Conservation (phyloP, 1,140 invertebrate species). For the Maconellicoccus hirsutus region DNA sequence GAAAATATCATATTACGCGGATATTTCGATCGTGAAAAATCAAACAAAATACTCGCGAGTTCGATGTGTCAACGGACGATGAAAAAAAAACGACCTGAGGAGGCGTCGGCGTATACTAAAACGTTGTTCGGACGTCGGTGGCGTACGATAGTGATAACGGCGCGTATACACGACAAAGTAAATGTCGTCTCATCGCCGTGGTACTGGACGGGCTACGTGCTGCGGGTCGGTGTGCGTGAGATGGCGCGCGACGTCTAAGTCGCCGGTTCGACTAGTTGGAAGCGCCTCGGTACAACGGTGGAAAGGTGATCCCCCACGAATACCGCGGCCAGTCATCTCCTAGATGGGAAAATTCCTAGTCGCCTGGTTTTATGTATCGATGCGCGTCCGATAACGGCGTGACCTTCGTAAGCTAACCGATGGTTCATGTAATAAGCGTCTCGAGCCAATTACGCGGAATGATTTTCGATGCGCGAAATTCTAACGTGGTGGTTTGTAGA, state of each 20-base stretch:
- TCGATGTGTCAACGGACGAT: background rate
- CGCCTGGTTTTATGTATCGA: too few relatives aligned
- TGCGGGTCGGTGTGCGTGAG: background rate
- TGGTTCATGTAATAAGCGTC: too few relatives aligned
- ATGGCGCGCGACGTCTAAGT: background rate
- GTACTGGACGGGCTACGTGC: too few relatives aligned
- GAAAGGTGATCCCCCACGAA: background rate
- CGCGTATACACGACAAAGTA: background rate
- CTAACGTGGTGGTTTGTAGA: too few relatives aligned
- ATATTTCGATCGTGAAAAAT: too few relatives aligned
- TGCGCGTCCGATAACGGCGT: too few relatives aligned
- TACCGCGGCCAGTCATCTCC: too few relatives aligned
- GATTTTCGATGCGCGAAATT: too few relatives aligned
- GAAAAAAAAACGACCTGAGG: background rate
- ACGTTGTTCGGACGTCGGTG: too few relatives aligned
- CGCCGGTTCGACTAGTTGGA: slow-evolving; percentile 14
- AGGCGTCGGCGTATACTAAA: background rate
- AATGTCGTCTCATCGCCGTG: slow-evolving; percentile 14
- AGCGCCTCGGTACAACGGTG: background rate
- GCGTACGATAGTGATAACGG: background rate
- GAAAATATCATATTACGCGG: slow-evolving; percentile 12
- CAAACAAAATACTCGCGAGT: background rate
- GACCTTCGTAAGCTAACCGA: too few relatives aligned
- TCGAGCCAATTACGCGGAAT: too few relatives aligned
- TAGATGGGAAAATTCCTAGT: too few relatives aligned